A percentile compares a stretch with the other conserved stretches of the same genome.
phyloP scores from a whole-genome alignment of 2,797 vertebrate genomes.

The Lepilemur ruficaudatus region DNA sequence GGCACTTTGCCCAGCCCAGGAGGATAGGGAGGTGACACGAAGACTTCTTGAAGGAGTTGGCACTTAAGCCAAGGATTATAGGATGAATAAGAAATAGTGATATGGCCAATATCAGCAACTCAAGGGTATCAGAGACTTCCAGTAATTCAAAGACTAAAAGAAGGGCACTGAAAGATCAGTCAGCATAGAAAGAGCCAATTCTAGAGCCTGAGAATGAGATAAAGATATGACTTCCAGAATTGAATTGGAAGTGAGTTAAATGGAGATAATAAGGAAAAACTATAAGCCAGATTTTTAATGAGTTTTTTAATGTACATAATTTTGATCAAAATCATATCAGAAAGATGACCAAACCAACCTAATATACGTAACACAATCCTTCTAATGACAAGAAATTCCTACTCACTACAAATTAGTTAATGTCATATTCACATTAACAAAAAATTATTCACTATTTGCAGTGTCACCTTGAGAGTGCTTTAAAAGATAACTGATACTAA shows the following conservation, averaged over 20 bases:
- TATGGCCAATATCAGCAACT: neutral
- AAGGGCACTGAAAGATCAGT: neutral
- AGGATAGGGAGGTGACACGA: neutral
- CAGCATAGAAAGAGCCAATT: neutral
- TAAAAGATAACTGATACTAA: neutral
- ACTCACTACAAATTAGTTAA: neutral
- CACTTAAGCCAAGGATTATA: neutral
- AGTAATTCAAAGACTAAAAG: neutral
- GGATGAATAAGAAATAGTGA: neutral
- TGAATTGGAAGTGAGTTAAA: neutral
- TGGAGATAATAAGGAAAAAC: neutral
- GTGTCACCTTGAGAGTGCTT: neutral
- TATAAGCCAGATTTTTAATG: neutral
- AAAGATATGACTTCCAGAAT: neutral
- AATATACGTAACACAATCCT: neutral
- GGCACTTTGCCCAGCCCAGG: neutral
- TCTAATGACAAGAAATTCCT: neutral
- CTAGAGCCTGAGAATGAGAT: neutral
- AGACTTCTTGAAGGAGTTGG: neutral
- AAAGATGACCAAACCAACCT: neutral
- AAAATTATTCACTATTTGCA: neutral
- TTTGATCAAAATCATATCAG: neutral
- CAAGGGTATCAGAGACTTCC: neutral
- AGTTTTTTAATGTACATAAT: neutral
- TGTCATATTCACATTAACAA: neutral